A percentile compares a stretch with the other conserved stretches of the same genome.
These are phyloP conservation scores for Tokudaia muenninki DNA, from an alignment of 2,797 vertebrate genomes.

Conservation along the genomic window DNA sequence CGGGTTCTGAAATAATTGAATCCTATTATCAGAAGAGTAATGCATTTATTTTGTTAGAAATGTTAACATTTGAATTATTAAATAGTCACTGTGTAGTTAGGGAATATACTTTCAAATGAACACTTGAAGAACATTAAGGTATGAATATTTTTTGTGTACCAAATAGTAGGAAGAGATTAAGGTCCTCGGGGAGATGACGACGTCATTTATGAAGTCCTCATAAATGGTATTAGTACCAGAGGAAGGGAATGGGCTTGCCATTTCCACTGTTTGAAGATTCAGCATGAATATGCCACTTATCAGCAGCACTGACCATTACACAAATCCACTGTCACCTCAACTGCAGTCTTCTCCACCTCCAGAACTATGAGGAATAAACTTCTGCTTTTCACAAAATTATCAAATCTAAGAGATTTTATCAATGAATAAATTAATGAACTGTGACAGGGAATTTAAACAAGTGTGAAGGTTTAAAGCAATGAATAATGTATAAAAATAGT, in stretches of 20 bases:
- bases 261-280: neutral
- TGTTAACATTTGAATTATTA: neutral
- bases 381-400: constrained; percentile 8
- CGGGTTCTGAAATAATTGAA: neutral
- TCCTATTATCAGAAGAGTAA: neutral
- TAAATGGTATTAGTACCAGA: neutral
- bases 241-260: neutral
- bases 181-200: neutral
- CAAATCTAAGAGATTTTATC: neutral
- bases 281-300: neutral
- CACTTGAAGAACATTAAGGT: neutral
- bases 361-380: neutral
- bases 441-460: neutral
- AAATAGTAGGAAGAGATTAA: neutral
- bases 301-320: neutral
- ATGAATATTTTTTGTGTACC: neutral
- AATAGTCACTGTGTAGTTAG: neutral
- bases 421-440: neutral
- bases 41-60: constrained; percentile 3
- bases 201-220: neutral
- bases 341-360: neutral
- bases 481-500: neutral
- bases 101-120: neutral
- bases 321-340: neutral
- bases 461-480: neutral